phyloP scores from a whole-genome alignment of 2,113 vertebrate species.

The Verasper variegatus region DNA sequence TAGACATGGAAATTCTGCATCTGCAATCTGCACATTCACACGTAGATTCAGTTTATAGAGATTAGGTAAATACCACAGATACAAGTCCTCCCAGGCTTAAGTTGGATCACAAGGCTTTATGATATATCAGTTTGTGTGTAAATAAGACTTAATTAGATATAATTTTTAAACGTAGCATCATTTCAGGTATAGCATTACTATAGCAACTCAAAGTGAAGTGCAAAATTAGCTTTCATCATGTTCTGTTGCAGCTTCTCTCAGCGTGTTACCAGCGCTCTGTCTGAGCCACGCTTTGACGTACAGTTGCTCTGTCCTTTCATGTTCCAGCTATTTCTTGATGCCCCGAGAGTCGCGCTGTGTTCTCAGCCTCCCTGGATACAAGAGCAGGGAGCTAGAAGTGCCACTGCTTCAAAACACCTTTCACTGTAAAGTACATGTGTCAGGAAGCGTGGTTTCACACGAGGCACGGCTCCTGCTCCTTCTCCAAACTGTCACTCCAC shows the following conservation, averaged over 20 bases:
- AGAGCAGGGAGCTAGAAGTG: conserved; percentile 25
- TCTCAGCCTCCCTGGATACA: conserved; percentile 36
- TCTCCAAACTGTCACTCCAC: conserved; percentile 55
- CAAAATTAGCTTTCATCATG: not conserved
- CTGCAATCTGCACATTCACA: too few relatives aligned
- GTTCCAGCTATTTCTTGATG: conserved; percentile 29
- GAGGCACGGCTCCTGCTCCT: conserved; percentile 16
- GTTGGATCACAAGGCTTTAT: too few relatives aligned
- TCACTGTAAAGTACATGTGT: conserved; percentile 51
- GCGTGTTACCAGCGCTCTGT: not conserved
- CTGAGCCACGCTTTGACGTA: conserved; percentile 34
- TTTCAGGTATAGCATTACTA: not conserved
- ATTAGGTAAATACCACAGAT: too few relatives aligned
- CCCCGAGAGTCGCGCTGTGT: conserved; percentile 35
- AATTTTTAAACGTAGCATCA: too few relatives aligned
- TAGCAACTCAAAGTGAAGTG: not conserved
- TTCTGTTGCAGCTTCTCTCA: not conserved
- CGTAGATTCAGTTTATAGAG: too few relatives aligned
- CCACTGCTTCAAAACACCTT: conserved; percentile 53
- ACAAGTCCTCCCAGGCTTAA: too few relatives aligned
- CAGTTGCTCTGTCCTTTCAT: conserved; percentile 46
- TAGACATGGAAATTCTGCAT: too few relatives aligned
- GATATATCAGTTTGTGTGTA: too few relatives aligned
- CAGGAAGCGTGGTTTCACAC: conserved; percentile 25
- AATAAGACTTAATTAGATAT: too few relatives aligned